phyloP scores from a whole-genome alignment of 2,113 vertebrate genomes.

The Neolamprologus cancellatus region DNA sequence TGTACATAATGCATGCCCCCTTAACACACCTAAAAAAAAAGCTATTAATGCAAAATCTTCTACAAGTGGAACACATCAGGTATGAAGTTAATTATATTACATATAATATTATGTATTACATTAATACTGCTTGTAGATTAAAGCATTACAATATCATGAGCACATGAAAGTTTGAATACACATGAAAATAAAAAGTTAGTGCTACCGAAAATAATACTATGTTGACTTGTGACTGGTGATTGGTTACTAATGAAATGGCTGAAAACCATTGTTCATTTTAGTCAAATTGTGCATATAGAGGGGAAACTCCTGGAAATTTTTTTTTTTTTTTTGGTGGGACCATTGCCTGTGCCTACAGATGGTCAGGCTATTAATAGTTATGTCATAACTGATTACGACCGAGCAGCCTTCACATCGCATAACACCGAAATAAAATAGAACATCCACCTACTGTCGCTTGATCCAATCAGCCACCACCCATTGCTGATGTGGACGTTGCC shows the following conservation, averaged over 20 bases:
- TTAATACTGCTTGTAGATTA: not conserved
- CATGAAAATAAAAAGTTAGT: not conserved
- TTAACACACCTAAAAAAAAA: not conserved
- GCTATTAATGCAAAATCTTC: not conserved
- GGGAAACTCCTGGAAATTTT: accelerated
- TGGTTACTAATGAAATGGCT: not conserved
- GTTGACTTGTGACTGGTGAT: not conserved
- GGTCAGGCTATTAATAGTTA: not conserved
- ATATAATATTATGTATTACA: not conserved
- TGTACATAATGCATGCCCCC: not conserved
- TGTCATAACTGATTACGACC: not conserved
- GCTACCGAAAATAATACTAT: not conserved
- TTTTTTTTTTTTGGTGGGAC: accelerated
- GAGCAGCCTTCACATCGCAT: not conserved
- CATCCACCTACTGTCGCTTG: not conserved
- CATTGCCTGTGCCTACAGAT: not conserved
- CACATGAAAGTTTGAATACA: not conserved
- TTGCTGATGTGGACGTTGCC: not conserved
- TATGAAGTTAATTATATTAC: not conserved
- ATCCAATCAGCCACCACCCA: not conserved
- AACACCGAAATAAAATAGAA: not conserved
- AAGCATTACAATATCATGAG: not conserved
- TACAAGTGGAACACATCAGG: not conserved
- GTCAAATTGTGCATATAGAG: not conserved
- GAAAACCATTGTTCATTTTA: not conserved